Base-by-base conservation (phyloP, 2,888 invertebrate genomes). In the Minunthozetes semirufus region DNA sequence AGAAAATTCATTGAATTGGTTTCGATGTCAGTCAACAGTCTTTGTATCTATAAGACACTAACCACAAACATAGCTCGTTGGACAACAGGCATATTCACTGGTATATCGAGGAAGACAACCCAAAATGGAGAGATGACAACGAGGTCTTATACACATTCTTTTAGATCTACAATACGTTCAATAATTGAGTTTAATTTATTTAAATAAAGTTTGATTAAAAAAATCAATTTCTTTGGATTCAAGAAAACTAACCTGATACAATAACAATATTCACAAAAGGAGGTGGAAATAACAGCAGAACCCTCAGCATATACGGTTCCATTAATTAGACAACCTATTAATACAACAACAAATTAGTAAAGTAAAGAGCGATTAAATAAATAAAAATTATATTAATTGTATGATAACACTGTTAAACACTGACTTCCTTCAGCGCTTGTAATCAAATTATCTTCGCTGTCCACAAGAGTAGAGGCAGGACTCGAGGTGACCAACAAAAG, bases 261-360 rank as follows among this genome's bases (percentile, higher is more conserved):
- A 84, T 90, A 93, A 84, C 93, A 93, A 83, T 91, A 90, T 83
- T 92, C 90, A 84, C 93, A 93, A n/a, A 89, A 86, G 8, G 77
- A 76, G 22, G 88, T 87, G 5, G 90, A 88, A 78, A 88, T 87
- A 90, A 93, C 90, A 9, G 93, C 93, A 6, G 93, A 93, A 2
- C 91, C 91, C 70, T 90, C 89, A 22, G 88, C 89, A 83, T 89
- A 92, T 79, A 89, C 84, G 33, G 88, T 78, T 29, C 78, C 78
- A 73, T 79, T 79, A 1, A 79, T 71, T 13, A 72, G 48, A 70
- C 79, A 79, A 29, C 76, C 79, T 79, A 22, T 15, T 63, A 68
- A 22, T 33, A 33, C 9, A 33, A n/a, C n/a, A n/a, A n/a, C n/a
- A n/a, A n/a, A n/a, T n/a, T n/a, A n/a, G n/a, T n/a, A n/a, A n/a